A percentile compares a stretch with the other conserved stretches of the same genome.
These are phyloP conservation scores for Tupaia chinensis DNA, from an alignment of 2,113 vertebrate genomes.

Conservation along the genomic window DNA sequence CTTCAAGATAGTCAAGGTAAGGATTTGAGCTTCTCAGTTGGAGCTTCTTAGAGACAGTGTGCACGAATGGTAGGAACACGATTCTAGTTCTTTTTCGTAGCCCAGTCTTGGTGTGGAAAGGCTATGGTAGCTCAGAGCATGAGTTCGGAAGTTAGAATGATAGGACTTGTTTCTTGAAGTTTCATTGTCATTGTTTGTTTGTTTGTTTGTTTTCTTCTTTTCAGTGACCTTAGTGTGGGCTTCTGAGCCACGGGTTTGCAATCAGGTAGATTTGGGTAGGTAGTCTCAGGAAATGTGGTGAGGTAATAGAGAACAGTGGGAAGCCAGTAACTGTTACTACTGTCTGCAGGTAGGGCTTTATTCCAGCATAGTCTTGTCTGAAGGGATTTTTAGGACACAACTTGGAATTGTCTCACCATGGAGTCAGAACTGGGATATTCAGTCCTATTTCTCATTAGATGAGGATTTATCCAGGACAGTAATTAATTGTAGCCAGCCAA, in stretches of 20 bases:
- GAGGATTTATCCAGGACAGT: background rate
- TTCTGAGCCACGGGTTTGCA: background rate
- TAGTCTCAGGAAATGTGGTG: background rate
- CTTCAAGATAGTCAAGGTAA: background rate
- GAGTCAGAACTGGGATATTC: background rate
- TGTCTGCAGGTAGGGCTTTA: background rate
- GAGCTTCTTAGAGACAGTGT: background rate
- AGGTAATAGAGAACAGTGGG: background rate
- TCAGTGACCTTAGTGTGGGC: background rate
- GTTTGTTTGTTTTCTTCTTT: too few species aligned
- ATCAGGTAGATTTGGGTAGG: background rate
- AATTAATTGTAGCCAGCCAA: background rate
- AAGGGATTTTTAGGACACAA: background rate
- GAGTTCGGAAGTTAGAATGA: background rate
- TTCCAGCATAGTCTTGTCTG: background rate
- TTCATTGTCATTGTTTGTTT: too few species aligned
- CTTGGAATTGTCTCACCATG: background rate
- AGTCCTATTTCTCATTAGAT: background rate
- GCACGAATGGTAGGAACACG: rapidly evolving
- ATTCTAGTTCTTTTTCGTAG: background rate
- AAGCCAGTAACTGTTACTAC: background rate
- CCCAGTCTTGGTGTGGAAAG: background rate
- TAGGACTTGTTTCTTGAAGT: background rate
- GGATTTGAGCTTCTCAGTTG: background rate
- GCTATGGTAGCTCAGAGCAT: background rate